Conservation (phyloP, 2,113 vertebrate genomes). For the Neogobius melanostomus region DNA sequence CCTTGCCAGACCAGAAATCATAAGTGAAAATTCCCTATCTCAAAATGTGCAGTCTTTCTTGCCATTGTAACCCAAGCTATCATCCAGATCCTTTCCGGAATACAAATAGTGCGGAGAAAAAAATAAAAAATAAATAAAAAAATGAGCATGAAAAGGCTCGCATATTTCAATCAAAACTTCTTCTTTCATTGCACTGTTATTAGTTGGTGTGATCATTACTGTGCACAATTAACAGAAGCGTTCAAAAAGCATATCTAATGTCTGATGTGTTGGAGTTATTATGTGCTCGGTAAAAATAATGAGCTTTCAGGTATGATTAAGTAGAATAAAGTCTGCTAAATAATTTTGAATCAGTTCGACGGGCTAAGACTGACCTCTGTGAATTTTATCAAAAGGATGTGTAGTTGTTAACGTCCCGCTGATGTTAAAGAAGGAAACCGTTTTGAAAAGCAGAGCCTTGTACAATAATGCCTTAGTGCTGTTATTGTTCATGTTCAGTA, state of each 20-base stretch:
- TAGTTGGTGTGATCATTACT: background rate
- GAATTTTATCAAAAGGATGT: constrained; percentile 25
- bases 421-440: constrained; percentile 30
- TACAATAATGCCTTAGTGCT: constrained; percentile 30
- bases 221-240: background rate
- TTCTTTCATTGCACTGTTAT: background rate
- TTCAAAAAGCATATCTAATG: background rate
- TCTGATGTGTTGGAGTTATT: background rate
- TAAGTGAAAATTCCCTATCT: too few relatives aligned
- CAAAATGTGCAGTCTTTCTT: too few relatives aligned
- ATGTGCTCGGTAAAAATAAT: constrained; percentile 3
- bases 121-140: too few relatives aligned
- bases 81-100: too few relatives aligned
- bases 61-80: too few relatives aligned
- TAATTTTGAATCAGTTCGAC: background rate
- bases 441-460: constrained; percentile 23
- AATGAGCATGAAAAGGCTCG: background rate
- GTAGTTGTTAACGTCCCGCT: constrained; percentile 22
- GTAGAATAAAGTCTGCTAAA: background rate
- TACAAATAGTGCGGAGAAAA: too few relatives aligned
- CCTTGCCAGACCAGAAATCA: too few relatives aligned
- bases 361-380: background rate
- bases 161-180: background rate
- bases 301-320: background rate
- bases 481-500: constrained; percentile 47